phyloP scores from a whole-genome alignment of 1,140 invertebrate species.

The Nymphalis io region DNA sequence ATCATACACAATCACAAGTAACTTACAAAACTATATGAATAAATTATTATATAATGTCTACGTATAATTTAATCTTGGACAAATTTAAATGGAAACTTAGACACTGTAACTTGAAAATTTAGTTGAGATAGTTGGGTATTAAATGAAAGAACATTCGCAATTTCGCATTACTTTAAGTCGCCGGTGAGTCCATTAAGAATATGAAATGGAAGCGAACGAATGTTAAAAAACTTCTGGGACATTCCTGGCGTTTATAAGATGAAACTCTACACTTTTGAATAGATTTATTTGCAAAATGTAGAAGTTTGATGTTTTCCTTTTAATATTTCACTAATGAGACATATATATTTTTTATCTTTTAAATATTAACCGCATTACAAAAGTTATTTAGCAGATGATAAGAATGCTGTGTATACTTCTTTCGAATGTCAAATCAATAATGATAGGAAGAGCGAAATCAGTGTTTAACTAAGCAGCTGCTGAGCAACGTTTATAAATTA shows the following conservation, averaged over 20 bases:
- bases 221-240: conserved; percentile 55
- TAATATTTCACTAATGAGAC: not conserved
- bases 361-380: too few species aligned
- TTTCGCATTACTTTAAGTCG: conserved; percentile 48
- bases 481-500: too few species aligned
- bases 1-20: too few species aligned
- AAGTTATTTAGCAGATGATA: too few species aligned
- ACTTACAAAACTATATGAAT: too few species aligned
- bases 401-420: too few species aligned
- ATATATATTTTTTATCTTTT: not conserved
- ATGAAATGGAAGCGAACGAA: conserved; percentile 57
- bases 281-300: conserved; percentile 5
- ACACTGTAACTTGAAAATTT: conserved; percentile 37
- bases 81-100: conserved; percentile 37
- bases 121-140: conserved; percentile 40
- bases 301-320: conserved; percentile 4
- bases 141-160: conserved; percentile 47
- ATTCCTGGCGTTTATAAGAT: conserved; percentile 48
- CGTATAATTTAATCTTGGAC: conserved; percentile 30
- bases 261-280: conserved; percentile 40
- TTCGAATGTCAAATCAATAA: too few species aligned
- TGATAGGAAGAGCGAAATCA: too few species aligned
- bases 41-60: not conserved
- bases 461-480: too few species aligned
- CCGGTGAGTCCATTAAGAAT: conserved; percentile 59